Evolutionary conservation across 2,888 invertebrate genomes (phyloP).

Genomic region (Hirtodrosophila trivittata): DNA sequence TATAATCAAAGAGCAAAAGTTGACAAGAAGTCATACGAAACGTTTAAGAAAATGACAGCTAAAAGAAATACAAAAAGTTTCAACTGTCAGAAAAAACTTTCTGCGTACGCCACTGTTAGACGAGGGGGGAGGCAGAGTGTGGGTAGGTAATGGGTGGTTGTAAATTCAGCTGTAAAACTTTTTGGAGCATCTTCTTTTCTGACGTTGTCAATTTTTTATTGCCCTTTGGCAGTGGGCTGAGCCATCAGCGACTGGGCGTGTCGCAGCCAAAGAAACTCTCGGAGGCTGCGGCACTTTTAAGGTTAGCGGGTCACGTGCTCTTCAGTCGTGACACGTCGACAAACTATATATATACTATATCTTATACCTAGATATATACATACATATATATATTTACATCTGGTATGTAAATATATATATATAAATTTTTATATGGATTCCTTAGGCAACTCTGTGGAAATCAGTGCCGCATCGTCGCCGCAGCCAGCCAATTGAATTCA

Average conservation of each 20-base stretch:
- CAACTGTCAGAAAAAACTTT: not conserved
- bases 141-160: not conserved
- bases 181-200: slow-evolving; percentile 24
- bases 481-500: slow-evolving; percentile 71
- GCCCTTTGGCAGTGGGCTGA: slow-evolving; percentile 59
- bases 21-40: not conserved
- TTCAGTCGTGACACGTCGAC: slow-evolving; percentile 39
- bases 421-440: slow-evolving; percentile 8
- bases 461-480: slow-evolving; percentile 42
- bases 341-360: slow-evolving; percentile 7
- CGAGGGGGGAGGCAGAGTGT: not conserved
- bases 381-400: not conserved
- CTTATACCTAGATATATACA: slow-evolving; percentile 5
- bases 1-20: slow-evolving; percentile 1
- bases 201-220: slow-evolving; percentile 72
- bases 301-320: slow-evolving; percentile 77
- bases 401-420: not conserved
- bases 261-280: not conserved
- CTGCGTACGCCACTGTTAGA: not conserved
- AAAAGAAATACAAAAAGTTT: not conserved
- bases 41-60: no score
- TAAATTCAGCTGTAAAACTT: slow-evolving; percentile 10
- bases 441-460: slow-evolving; percentile 30
- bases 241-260: slow-evolving; percentile 6
- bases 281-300: slow-evolving; percentile 45